A percentile compares a stretch with the other conserved stretches of the same genome.
Conservation (phyloP, 2,888 invertebrate genomes). For the Eulithis testata region DNA sequence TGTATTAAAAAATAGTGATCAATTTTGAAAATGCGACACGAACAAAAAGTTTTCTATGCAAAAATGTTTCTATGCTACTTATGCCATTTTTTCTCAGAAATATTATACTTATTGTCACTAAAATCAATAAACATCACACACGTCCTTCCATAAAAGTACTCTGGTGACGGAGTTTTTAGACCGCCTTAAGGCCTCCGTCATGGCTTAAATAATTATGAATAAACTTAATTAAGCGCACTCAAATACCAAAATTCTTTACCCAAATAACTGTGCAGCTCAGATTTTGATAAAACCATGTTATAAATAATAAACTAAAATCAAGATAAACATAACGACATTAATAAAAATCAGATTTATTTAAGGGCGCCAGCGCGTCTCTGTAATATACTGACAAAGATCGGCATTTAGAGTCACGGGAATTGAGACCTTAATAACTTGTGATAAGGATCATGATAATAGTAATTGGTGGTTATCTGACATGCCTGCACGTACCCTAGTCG, state of each 20-base stretch:
- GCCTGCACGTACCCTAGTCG: not conserved
- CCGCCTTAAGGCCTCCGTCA: too few species aligned
- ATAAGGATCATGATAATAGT: conserved; percentile 21
- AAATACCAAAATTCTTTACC: conserved; percentile 26
- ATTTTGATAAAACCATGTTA: conserved; percentile 53
- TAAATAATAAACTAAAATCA: conserved; percentile 80
- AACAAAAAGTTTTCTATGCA: too few species aligned
- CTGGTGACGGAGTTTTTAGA: too few species aligned
- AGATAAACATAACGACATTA: conserved; percentile 79
- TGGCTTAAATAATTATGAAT: too few species aligned
- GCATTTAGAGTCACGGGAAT: conserved; percentile 35
- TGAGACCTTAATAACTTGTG: conserved; percentile 20
- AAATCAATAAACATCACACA: too few species aligned
- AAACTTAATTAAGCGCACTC: conserved; percentile 12
- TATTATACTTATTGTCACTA: too few species aligned
- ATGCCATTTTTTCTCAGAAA: too few species aligned
- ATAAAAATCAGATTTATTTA: conserved; percentile 79
- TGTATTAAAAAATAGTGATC: too few species aligned
- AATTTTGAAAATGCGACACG: too few species aligned
- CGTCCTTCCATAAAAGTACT: too few species aligned
- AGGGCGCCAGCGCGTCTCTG: conserved; percentile 77
- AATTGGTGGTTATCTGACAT: conserved; percentile 17
- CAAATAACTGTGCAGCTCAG: conserved; percentile 29
- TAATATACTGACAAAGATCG: conserved; percentile 59
- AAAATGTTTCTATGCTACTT: too few species aligned